Base-by-base conservation (phyloP, 1,140 invertebrate genomes). In the Pseudomyrmex dendroicus region DNA sequence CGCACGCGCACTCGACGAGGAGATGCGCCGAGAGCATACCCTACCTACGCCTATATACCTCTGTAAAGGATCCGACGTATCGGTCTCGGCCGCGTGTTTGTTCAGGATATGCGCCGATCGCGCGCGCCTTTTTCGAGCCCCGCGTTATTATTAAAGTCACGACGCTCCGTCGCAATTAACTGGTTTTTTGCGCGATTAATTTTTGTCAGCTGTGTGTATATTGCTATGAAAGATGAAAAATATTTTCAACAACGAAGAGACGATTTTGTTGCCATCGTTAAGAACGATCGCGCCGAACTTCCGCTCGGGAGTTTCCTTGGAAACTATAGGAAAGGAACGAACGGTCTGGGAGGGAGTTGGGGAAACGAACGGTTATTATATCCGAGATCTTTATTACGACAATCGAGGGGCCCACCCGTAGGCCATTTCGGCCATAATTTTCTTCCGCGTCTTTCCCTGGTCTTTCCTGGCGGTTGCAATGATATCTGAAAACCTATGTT, bases 121-220 rank as follows among this genome's bases (percentile, higher is more conserved):
- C 56, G 59, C 20, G 9, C 35, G 7, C 9, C 56, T 63, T 61
- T 66, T 73, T 56, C 12, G 61, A 76, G 2, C 64, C 52, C 54
- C 52, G 50, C 66, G 67, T 54, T 83, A 86, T 54, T 83, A 86
- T 70, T 83, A 68, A 83, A 66, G 86, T 86, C 78, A 78, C 78
- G 73, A 86, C 74, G 50, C 78, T 86, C 72, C 54, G 54, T 44
- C 46, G 72, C 80, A 62, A 64, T 64, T 25, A n/a, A 44, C 62
- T 35, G 35, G 25, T 35, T 64, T n/a, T 76, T 76, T 76, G 62
- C 48, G 20, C 15, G 22, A 66, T 76, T 76, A 66, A 1, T 35
- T 76, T 76, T 76, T 54, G 46, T 66, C 35, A 73, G 46, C 44
- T 52, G 4, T 1, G 35, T 0, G 20, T 20, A 20, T 35, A 35